Evolutionary conservation across 64 coral and sea anemone species (phyloP).

Genomic region (Montipora cactus): DNA sequence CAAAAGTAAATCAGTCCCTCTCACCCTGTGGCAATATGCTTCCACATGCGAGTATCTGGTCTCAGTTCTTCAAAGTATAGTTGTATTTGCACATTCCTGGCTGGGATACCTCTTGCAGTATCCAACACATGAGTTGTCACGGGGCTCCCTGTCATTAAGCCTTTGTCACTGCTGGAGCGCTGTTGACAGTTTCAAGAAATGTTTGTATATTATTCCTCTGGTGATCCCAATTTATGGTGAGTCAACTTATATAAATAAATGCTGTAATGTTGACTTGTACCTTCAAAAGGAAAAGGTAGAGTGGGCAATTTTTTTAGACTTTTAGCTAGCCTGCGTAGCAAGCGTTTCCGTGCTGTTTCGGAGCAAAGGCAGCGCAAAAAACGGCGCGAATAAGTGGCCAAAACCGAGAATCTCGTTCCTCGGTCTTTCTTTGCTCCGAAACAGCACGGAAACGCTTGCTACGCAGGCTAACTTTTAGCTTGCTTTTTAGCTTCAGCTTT

Average conservation of each 20-base stretch:
- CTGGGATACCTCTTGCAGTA: slow-evolving; percentile 50
- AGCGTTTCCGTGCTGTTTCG: too few species aligned
- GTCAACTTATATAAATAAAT: background rate
- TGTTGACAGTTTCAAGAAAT: background rate
- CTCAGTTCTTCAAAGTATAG: slow-evolving; percentile 68
- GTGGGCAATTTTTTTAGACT: background rate
- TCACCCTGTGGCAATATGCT: slow-evolving; percentile 65
- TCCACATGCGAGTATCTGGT: slow-evolving; percentile 57
- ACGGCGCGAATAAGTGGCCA: too few species aligned
- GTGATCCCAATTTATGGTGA: background rate
- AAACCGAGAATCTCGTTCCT: too few species aligned
- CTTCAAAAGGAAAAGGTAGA: background rate
- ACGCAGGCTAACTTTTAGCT: too few species aligned
- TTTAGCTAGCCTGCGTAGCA: too few species aligned
- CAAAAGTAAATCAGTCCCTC: background rate
- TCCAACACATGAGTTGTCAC: slow-evolving; percentile 72
- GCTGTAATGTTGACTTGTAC: background rate
- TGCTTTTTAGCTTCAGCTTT: too few species aligned
- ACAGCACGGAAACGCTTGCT: too few species aligned
- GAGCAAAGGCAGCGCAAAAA: too few species aligned
- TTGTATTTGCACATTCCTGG: slow-evolving; percentile 60
- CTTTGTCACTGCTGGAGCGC: background rate
- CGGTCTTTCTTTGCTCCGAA: too few species aligned
- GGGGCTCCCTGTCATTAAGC: slow-evolving; percentile 49
- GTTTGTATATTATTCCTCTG: background rate